These are phyloP conservation scores for Calephelis virginiensis DNA, from an alignment of 1,140 invertebrate genomes.

Conservation along the genomic window DNA sequence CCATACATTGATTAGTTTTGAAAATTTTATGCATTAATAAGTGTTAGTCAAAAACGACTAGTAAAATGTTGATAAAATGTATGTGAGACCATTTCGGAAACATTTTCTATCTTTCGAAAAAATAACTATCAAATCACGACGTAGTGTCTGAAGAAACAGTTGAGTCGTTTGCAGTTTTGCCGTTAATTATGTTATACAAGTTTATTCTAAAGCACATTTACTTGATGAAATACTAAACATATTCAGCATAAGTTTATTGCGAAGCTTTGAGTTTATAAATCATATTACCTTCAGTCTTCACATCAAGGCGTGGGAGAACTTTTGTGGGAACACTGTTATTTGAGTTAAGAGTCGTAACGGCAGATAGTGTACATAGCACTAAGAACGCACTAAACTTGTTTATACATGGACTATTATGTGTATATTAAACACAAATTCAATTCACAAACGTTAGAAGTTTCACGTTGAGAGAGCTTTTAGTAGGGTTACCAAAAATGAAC, in stretches of 20 bases:
- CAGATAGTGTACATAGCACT: constrained; percentile 26
- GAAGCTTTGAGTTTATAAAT: constrained; percentile 37
- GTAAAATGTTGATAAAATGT: too few species aligned
- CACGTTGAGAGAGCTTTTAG: neutral
- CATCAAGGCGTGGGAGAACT: constrained; percentile 32
- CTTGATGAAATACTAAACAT: neutral
- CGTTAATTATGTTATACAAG: too few species aligned
- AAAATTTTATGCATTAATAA: too few species aligned
- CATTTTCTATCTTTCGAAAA: too few species aligned
- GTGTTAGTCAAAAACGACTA: too few species aligned
- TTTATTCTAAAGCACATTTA: too few species aligned
- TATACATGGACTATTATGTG: neutral
- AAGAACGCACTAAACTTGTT: constrained; percentile 19
- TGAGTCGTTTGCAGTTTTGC: too few species aligned
- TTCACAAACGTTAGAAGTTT: neutral
- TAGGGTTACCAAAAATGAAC: too few species aligned
- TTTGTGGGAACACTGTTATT: constrained; percentile 36
- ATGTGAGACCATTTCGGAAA: too few species aligned
- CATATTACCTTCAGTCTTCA: constrained; percentile 31
- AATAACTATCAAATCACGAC: too few species aligned
- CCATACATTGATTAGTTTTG: too few species aligned
- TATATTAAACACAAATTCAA: constrained; percentile 3
- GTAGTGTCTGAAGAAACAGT: too few species aligned
- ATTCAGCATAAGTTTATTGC: constrained; percentile 24
- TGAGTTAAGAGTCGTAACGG: constrained; percentile 32